phyloP scores from a whole-genome alignment of 2,888 invertebrate genomes.

The Cepaea hortensis region DNA sequence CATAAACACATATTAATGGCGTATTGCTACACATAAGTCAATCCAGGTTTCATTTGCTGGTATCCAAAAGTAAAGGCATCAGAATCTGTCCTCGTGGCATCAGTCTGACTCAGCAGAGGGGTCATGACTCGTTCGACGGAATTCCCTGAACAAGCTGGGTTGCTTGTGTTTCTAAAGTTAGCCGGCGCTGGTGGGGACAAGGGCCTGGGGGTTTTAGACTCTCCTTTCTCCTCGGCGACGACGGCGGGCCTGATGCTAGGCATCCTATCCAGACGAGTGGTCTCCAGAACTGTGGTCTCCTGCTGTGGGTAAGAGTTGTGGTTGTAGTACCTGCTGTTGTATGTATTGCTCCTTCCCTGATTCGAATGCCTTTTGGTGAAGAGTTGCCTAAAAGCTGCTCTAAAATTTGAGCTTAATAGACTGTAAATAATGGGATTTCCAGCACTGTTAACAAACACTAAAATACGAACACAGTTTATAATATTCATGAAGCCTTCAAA shows the following conservation, averaged over 20 bases:
- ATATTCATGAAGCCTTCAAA: conserved; percentile 89
- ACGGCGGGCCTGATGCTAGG: neutral
- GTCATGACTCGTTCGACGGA: neutral
- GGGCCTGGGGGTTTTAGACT: no score
- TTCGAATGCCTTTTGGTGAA: conserved; percentile 21
- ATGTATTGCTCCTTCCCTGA: neutral
- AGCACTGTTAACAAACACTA: conserved; percentile 92
- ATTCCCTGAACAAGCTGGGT: neutral
- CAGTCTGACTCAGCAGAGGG: neutral
- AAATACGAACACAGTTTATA: conserved; percentile 85
- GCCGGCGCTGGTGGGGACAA: no score
- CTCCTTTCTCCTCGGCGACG: neutral
- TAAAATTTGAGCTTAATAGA: conserved; percentile 92
- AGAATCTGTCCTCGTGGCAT: neutral
- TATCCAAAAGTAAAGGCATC: neutral
- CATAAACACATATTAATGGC: no score
- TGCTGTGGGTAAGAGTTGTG: neutral
- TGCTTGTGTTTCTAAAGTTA: neutral
- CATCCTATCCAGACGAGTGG: neutral
- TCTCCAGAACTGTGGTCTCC: neutral
- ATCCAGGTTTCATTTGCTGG: neutral
- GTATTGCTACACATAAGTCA: neutral
- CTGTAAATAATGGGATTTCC: conserved; percentile 94
- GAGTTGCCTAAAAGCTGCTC: conserved; percentile 76
- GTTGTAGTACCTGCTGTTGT: neutral